Percentiles rank a stretch among this genome's conserved stretches.
These are phyloP conservation scores for Neocrepidodera transversa DNA, from an alignment of 2,888 invertebrate genomes.

Conservation along the genomic window DNA sequence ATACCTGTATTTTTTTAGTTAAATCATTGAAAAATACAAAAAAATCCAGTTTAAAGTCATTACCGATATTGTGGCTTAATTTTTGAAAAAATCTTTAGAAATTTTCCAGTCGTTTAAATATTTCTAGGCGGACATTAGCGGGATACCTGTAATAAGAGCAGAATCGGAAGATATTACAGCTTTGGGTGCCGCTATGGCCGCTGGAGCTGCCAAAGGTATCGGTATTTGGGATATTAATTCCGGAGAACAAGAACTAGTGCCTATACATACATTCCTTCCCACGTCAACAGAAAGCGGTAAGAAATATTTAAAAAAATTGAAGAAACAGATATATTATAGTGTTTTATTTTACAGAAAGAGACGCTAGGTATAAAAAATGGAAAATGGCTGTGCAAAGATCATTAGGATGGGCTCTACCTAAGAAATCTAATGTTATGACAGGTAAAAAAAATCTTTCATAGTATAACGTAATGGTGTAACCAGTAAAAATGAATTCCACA, in stretches of 20 bases:
- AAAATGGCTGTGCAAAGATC: constrained; percentile 93
- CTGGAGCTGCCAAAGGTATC: constrained; percentile 74
- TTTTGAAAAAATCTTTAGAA: no score
- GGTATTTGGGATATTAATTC: constrained; percentile 73
- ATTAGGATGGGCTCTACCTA: constrained; percentile 84
- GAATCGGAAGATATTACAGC: constrained; percentile 89
- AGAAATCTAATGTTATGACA: constrained; percentile 79
- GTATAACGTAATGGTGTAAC: no score
- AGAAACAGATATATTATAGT: neutral
- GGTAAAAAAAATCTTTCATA: constrained; percentile 61
- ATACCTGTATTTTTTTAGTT: no score
- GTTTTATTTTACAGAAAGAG: constrained; percentile 65
- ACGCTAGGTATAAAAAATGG: constrained; percentile 88
- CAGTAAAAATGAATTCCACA: no score
- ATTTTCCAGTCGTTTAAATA: no score
- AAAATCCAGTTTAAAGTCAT: no score
- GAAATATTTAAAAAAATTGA: neutral
- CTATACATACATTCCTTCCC: constrained; percentile 80
- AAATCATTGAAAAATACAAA: no score
- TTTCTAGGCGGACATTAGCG: constrained; percentile 82
- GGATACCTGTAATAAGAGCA: constrained; percentile 89
- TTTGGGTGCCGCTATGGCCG: constrained; percentile 92
- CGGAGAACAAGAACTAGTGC: constrained; percentile 66
- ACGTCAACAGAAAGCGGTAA: constrained; percentile 79
- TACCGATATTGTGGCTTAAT: no score